Evolutionary conservation across 2,113 vertebrate genomes (phyloP).

Genomic region (Scortum barcoo): DNA sequence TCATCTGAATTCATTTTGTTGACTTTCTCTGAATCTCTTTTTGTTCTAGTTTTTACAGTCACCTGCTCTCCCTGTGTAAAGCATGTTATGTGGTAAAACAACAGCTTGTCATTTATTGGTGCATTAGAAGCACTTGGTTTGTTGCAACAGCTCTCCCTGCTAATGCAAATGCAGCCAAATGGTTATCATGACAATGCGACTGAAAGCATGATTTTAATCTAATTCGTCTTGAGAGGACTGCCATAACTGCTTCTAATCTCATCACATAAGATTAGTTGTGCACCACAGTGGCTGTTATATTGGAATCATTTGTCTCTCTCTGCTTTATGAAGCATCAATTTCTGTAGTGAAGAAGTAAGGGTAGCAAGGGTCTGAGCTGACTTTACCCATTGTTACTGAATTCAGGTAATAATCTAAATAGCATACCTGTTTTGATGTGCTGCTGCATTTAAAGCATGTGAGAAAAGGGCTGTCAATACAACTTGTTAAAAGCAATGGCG

Average conservation of each 20-base stretch:
- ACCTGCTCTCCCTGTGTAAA: background rate
- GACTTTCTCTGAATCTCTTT: background rate
- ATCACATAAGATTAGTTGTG: slow-evolving; percentile 36
- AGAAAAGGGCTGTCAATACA: slow-evolving; percentile 19
- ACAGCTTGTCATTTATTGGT: slow-evolving; percentile 9
- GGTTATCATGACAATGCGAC: slow-evolving; percentile 40
- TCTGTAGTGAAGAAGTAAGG: slow-evolving; percentile 28
- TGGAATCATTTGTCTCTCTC: slow-evolving; percentile 28
- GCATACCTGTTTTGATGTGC: background rate
- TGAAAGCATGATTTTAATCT: slow-evolving; percentile 46
- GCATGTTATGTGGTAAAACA: background rate
- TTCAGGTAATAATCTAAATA: slow-evolving; percentile 27
- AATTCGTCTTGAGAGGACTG: slow-evolving; percentile 25
- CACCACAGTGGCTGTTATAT: slow-evolving; percentile 10
- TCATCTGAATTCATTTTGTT: background rate
- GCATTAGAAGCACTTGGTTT: slow-evolving; percentile 21
- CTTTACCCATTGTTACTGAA: background rate
- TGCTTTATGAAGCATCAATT: slow-evolving; percentile 19
- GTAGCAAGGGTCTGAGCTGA: slow-evolving; percentile 17
- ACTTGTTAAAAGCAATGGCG: slow-evolving; percentile 31
- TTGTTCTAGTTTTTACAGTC: background rate
- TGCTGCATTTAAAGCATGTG: slow-evolving; percentile 12
- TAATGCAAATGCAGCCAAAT: slow-evolving; percentile 30
- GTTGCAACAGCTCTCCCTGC: slow-evolving; percentile 1
- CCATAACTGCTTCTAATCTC: slow-evolving; percentile 20